Base-by-base conservation (phyloP, 2,797 vertebrate genomes). In the Lagorchestes hirsutus region DNA sequence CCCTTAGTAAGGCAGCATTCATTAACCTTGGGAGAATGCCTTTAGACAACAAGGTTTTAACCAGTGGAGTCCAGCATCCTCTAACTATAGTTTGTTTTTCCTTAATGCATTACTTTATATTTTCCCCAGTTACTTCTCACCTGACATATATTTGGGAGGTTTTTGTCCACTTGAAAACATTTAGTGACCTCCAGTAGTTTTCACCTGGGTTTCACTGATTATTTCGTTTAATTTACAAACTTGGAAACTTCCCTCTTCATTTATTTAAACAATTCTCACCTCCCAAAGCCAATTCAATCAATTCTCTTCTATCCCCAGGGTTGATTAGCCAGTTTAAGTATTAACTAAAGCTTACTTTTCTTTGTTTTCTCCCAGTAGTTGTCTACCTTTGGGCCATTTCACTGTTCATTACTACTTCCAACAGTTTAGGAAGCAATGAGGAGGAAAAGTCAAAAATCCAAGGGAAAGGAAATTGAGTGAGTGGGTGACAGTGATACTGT, bases 111-210 rank as follows among this genome's bases (percentile, higher is more conserved):
- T 82, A 46, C 9, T 82, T 82, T 46, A 87, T 50, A 50, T 87
- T 87, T 50, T 50, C 40, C 74, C 40, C 74, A 46, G 1, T 50
- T 50, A 87, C 27, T 87, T 24, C 24, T 28, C n/a, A 5, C 27
- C 11, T 18, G 3, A 54, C 52, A 0, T 0, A 24, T 93, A 34
- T 90, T n/a, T 90, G 8, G 22, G 34, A 52, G 11, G 40, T 12
- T 11, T 5, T 29, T 5, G 12, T 28, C 31, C 95, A 12, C 18
- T 27, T 0, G 0, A 2, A 31, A 31, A 18, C 50, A 1, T 40
- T 24, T n/a, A 55, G 5, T 28, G 14, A 34, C 50, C 8, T 5
- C 10, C 18, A 67, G 0, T 0, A 24, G 18, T 24, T 10, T 58
- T 0, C n/a, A 50, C 91, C 0, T 2, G 54, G 34, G 13, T 16